Base-by-base conservation (phyloP, 2,888 invertebrate species). In the Drosophila meridionalis region DNA sequence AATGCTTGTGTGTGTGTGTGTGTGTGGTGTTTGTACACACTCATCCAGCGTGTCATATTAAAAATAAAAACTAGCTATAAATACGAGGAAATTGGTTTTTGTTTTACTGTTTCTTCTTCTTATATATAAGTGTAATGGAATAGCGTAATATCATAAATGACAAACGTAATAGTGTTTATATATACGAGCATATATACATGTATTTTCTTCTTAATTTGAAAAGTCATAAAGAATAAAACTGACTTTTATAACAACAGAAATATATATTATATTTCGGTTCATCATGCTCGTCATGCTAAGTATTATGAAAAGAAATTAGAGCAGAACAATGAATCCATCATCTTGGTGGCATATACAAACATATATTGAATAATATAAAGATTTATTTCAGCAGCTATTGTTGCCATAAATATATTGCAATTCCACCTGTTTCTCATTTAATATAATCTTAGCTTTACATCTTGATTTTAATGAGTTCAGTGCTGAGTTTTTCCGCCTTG, bases 51-150 rank as follows among this genome's bases (percentile, higher is more conserved):
- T 45, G n/a, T n/a, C 11, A 38, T 11, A 38, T 45, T 52, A 3
- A 34, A 53, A 53, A 53, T 52, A 3, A 34, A 53, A 53, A 53
- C 32, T 53, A 26, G 32, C 32, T 65, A 42, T 11, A 43, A 43
- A 36, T 40, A 47, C 34, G 26, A 40, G 8, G 11, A 53, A 63
- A 40, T 26, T 0, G 4, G 4, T 26, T 47, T 32, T 32, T 30
- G 8, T 14, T 14, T 2, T 12, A 26, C 28, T 40, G 2, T 4
- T 2, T 26, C 4, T 36, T 26, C 4, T 36, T 26, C 12, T 7
- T 12, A 7, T 26, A 9, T 30, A 34, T 32, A n/a, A n/a, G n/a
- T 32, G 50, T 50, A 48, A 30, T 1, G 3, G 2, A 48, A 48
- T 14, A 48, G 48, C 45, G 26, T 12, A 30, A 4, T 48, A 30